Evolutionary conservation across 2,113 vertebrate species (phyloP), one percentile per base, ranked within the genome.

Genomic region (Euleptes europaea): DNA sequence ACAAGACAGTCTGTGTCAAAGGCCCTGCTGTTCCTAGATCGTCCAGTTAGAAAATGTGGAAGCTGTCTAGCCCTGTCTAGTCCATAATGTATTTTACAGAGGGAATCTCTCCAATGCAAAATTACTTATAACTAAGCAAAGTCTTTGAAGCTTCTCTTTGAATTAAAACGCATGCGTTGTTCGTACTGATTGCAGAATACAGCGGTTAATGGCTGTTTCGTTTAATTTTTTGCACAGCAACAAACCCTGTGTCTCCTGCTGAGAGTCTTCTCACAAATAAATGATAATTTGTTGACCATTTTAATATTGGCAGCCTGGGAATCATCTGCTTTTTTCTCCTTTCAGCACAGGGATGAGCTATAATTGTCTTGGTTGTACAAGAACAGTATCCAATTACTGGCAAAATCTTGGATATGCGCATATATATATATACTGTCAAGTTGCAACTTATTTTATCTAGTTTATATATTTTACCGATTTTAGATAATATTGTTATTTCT

Each of bases 241-340:
- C 87, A 15, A 71, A 88, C 92, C 88, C 89, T 84, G 91, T 85
- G 88, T 82, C 83, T 84, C 85, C 82, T 92, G 90, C 85, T 47
- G 79, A 2, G 40, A 91, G 78, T 87, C 91, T 90, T 78, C 79
- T 92, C 79, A 77, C 73, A 89, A 87, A 94, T 84, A 91, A 92
- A 90, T 79, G 82, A 84, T 92, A 88, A 83, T 87, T 92, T 92
- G 81, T 92, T 92, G 82, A 94, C 90, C 57, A 1, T 84, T 85
- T 79, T 73, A 87, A 69, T 49, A 81, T 85, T 90, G 80, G 86
- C 87, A 86, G 88, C 88, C 38, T 80, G 9, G 57, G 83, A 91
- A 93, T 88, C 88, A 89, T 84, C 87, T 94, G 89, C 83, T 87
- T 87, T 78, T 78, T 90, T 65, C 86, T 89, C 82, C 73, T 90